Conservation (phyloP, 2,797 vertebrate genomes). For the Chlorospingus flavigularis region DNA sequence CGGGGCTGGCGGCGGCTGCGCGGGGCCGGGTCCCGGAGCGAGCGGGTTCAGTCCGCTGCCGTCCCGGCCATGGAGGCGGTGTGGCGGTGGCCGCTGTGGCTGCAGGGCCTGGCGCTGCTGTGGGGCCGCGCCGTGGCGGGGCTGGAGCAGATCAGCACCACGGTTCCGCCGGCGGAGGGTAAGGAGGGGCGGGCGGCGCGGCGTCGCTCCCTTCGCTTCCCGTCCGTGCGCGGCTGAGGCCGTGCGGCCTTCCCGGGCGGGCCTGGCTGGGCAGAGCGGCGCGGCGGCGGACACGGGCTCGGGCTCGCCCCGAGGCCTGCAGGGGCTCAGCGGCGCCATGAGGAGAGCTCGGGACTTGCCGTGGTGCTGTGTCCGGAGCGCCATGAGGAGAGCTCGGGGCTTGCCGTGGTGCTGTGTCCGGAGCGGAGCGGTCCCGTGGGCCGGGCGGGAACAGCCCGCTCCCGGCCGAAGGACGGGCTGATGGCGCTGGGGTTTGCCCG, state of each 20-base stretch:
- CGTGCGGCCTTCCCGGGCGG: not conserved
- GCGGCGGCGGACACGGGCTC: not conserved
- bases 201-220: too few relatives aligned
- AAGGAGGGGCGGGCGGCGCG: not conserved
- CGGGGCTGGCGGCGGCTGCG: not conserved
- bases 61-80: not conserved
- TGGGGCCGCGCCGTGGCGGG: not conserved
- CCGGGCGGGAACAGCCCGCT: not conserved
- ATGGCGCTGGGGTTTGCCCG: not conserved
- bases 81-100: not conserved
- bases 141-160: not conserved
- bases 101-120: not conserved
- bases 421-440: not conserved
- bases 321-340: not conserved
- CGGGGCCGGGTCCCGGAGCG: rapidly evolving
- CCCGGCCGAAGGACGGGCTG: not conserved
- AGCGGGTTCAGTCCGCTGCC: rapidly evolving
- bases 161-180: not conserved
- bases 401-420: too few relatives aligned
- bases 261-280: not conserved
- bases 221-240: not conserved
- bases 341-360: not conserved
- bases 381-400: too few relatives aligned
- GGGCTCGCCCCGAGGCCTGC: not conserved
- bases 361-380: too few relatives aligned